A percentile compares a stretch with the other conserved stretches of the same genome.
Evolutionary conservation across 2,113 vertebrate genomes (phyloP).

Genomic region (Oncorhynchus gorbuscha): DNA sequence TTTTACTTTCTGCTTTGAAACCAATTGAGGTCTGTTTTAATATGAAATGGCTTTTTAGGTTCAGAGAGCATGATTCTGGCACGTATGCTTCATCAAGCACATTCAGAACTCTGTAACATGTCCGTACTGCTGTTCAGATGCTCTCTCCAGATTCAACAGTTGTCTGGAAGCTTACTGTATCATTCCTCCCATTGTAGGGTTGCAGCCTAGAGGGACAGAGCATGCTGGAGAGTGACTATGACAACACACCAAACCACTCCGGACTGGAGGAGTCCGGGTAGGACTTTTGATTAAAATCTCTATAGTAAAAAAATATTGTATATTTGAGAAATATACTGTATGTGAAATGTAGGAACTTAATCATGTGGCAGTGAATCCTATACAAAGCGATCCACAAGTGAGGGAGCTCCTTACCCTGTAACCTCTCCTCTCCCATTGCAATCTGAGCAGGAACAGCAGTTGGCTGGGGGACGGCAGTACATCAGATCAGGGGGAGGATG

Average conservation of each 20-base stretch:
- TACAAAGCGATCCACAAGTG: neutral
- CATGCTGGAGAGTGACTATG: slow-evolving; percentile 86
- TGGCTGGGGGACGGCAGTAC: slow-evolving; percentile 74
- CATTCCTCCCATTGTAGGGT: slow-evolving; percentile 68
- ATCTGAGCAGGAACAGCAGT: slow-evolving; percentile 65
- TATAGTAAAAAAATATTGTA: neutral
- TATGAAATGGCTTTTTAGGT: slow-evolving; percentile 16
- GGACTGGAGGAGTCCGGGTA: slow-evolving; percentile 86
- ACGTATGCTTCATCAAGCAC: slow-evolving; percentile 32
- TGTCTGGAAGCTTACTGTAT: slow-evolving; percentile 2
- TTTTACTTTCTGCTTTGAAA: slow-evolving; percentile 36
- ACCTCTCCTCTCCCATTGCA: slow-evolving; percentile 58
- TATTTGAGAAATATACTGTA: neutral
- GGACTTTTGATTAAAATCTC: slow-evolving; percentile 6
- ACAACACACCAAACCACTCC: slow-evolving; percentile 79
- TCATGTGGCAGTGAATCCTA: neutral
- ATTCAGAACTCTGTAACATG: slow-evolving; percentile 14
- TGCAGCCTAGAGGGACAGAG: slow-evolving; percentile 90
- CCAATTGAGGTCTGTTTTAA: slow-evolving; percentile 24
- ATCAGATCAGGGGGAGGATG: slow-evolving; percentile 65
- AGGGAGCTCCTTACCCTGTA: neutral
- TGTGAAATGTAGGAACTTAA: neutral
- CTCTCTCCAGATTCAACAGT: too few relatives aligned
- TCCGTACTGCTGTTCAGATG: neutral
- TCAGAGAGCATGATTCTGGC: slow-evolving; percentile 60